Evolutionary conservation across 2,113 vertebrate species (phyloP).

Genomic region (Todiramphus chloris): DNA sequence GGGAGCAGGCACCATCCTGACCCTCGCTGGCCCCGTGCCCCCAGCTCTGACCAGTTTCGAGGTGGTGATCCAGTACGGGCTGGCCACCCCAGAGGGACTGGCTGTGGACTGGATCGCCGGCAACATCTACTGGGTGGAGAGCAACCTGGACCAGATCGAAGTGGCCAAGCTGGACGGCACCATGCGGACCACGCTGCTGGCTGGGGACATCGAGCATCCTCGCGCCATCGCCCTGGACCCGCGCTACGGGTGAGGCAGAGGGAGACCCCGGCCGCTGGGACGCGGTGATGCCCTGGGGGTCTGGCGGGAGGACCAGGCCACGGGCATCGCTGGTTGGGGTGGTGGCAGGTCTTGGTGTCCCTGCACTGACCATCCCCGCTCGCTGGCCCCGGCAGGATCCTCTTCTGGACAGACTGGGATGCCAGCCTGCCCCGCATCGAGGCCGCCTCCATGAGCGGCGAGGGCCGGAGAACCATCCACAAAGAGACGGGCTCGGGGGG

Average conservation of each 20-base stretch:
- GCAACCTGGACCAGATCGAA: slow-evolving; percentile 98
- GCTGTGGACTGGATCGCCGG: slow-evolving; percentile 98
- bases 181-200: slow-evolving; percentile 93
- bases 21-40: background rate
- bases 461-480: slow-evolving; percentile 91
- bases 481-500: slow-evolving; percentile 92
- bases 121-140: slow-evolving; percentile 99
- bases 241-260: slow-evolving; percentile 84
- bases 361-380: fast-evolving
- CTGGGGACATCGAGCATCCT: slow-evolving; percentile 95
- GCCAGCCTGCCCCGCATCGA: slow-evolving; percentile 94
- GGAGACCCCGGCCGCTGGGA: fast-evolving
- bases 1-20: background rate
- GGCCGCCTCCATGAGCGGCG: slow-evolving; percentile 95
- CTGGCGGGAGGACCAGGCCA: fast-evolving
- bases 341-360: background rate
- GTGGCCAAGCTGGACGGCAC: slow-evolving; percentile 95
- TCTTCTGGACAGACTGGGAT: slow-evolving; percentile 99
- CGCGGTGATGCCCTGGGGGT: fast-evolving
- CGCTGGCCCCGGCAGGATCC: slow-evolving; percentile 73
- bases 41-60: slow-evolving; percentile 94
- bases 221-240: slow-evolving; percentile 94
- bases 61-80: slow-evolving; percentile 95
- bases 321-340: fast-evolving
- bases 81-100: slow-evolving; percentile 94